Percentiles rank a stretch among this genome's conserved stretches.
phyloP scores from a whole-genome alignment of 1,140 invertebrate genomes.

The Drosophila cardini region DNA sequence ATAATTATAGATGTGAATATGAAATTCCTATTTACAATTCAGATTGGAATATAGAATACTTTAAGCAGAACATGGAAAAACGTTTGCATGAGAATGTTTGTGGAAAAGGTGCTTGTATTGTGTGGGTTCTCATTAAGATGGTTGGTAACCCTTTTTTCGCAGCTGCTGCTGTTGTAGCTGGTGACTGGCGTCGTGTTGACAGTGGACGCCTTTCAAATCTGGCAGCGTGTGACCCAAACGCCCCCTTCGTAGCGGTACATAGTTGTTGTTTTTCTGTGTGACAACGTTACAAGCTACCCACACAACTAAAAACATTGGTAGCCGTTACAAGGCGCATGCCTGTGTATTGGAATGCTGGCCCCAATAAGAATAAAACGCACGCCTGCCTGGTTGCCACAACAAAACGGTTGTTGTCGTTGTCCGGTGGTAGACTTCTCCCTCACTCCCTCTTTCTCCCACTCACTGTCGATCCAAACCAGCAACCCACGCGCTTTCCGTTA shows the following conservation, averaged over 20 bases:
- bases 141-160: constrained; percentile 57
- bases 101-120: constrained; percentile 11
- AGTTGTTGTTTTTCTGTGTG: constrained; percentile 40
- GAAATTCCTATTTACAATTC: constrained; percentile 52
- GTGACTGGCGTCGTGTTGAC: constrained; percentile 1
- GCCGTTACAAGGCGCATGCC: constrained; percentile 67
- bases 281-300: constrained; percentile 60
- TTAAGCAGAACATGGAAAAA: constrained; percentile 10
- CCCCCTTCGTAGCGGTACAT: constrained; percentile 57
- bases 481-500: constrained; percentile 67
- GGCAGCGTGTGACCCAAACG: constrained; percentile 76
- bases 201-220: constrained; percentile 44
- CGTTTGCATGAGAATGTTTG: constrained; percentile 4
- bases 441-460: neutral
- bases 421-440: constrained; percentile 26
- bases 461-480: constrained; percentile 9
- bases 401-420: constrained; percentile 72
- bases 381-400: constrained; percentile 76
- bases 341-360: constrained; percentile 64
- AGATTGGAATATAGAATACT: constrained; percentile 50
- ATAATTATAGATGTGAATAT: constrained; percentile 13
- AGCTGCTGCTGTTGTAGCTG: constrained; percentile 7
- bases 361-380: constrained; percentile 40
- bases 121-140: constrained; percentile 15
- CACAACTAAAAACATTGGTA: constrained; percentile 28